Base-by-base conservation (phyloP, 2,888 invertebrate species). In the Drosophila macrothrix region DNA sequence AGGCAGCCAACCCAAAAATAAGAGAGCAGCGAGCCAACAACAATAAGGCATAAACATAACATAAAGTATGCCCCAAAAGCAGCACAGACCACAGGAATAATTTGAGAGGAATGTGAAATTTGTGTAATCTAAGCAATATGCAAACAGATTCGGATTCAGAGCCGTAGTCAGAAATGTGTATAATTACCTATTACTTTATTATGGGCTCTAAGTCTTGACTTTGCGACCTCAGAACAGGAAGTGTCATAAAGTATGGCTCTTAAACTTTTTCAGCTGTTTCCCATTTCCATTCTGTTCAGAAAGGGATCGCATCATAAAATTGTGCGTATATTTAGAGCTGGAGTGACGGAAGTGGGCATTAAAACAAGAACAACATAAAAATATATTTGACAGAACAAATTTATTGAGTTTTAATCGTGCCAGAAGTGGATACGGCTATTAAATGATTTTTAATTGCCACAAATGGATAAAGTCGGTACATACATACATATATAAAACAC, bases 391-490 rank as follows among this genome's bases (percentile, higher is more conserved):
- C 67, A 56, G 67, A 53, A 22, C 39, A 67, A 61, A 67, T 76
- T 78, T 67, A 77, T 77, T 41, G 58, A 28, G 31, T 69, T 75
- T 77, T 80, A 77, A 77, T 68, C 76, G 68, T 49, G 31, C 49
- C 54, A 46, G 67, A 54, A 66, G 50, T 46, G 53, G 46, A 55
- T 67, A 55, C 31, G 49, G 39, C 67, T 67, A 60, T 61, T 50
- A 52, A 61, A 61, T 52, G 43, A 39, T n/a, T 54, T 67, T 67
- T 56, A 55, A 67, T 67, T 66, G 46, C 46, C 25, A 2, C 46
- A 25, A 46, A 46, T 46, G 46, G 25, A 16, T 4, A 25, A 22
- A 16, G 14, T 43, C 43, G 12, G 22, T 22, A 12, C 7, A 16
- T 16, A 7, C 4, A 46, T 22, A 12, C 7, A 16, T 16, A 7